Base-by-base conservation (phyloP, 1,140 invertebrate genomes). In the Cydia pomonella region DNA sequence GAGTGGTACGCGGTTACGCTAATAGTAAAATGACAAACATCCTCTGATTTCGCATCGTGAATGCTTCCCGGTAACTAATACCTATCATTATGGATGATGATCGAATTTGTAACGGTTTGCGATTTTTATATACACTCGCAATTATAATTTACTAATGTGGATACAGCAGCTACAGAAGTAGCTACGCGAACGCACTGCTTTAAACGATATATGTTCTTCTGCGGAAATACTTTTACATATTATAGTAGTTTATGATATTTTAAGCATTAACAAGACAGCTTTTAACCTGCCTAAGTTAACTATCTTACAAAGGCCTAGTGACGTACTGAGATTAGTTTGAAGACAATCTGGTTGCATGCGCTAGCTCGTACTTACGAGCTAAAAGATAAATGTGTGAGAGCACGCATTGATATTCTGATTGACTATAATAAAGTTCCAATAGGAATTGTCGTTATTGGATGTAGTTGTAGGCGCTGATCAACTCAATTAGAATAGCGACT, bases 11-110 rank as follows among this genome's bases (percentile, higher is more conserved):
- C 76, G 72, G 66, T 77, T 27, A 66, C 62, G 64, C 76, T 80
- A 75, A 81, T 81, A 80, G 77, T 78, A 72, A 76, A 79, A 80
- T 80, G 74, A 79, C 76, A 82, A 76, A 79, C 76, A 77, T 77
- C 80, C 77, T 72, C 50, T 47, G 69, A 75, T 72, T 69, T 33
- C 33, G 29, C 64, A 69, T 33, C 27, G 29, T 69, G 64, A 69
- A 33, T 38, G 16, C n/a, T 29, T 69, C 27, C 64, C 64, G 27
- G 64, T 69, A 69, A 69, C 64, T 69, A 69, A 69, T 69, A 69
- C 64, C 64, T 69, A 69, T 69, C 64, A 69, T 69, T 69, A 69
- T 18, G 29, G 53, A n/a, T 69, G 64, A 69, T 69, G 27, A 69
- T 33, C 64, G 29, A 69, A 69, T 33, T 69, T 69, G 27, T 23